These are phyloP conservation scores for Delia radicum DNA, from an alignment of 1,140 invertebrate genomes.

Conservation along the genomic window DNA sequence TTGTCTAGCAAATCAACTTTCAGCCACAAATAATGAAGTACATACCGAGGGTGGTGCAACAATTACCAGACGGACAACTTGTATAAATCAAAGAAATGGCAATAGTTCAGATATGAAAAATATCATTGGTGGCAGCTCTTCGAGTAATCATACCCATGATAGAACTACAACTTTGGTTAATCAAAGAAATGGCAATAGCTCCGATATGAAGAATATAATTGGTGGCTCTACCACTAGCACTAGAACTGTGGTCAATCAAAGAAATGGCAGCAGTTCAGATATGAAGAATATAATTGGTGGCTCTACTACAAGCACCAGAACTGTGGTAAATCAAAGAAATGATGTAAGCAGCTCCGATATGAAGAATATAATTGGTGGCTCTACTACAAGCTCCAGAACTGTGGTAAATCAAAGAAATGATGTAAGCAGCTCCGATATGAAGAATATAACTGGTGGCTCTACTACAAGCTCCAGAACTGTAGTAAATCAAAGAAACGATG, in stretches of 20 bases:
- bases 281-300: constrained; percentile 7
- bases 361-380: not conserved
- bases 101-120: constrained; percentile 17
- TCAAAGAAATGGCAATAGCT: constrained; percentile 10
- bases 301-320: too few relatives aligned
- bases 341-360: too few relatives aligned
- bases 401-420: constrained; percentile 15
- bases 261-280: constrained; percentile 13
- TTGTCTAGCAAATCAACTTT: not conserved
- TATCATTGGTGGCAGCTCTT: not conserved
- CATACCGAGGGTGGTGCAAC: constrained; percentile 40
- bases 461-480: too few relatives aligned
- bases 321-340: too few relatives aligned
- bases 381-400: too few relatives aligned
- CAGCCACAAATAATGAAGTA: constrained; percentile 28
- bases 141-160: too few relatives aligned
- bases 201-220: not conserved
- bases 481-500: too few relatives aligned
- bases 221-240: too few relatives aligned
- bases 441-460: not conserved
- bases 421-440: constrained; percentile 8
- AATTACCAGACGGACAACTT: not conserved
- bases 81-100: constrained; percentile 12
- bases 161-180: not conserved
- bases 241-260: too few relatives aligned